Base-by-base conservation (phyloP, 2,888 invertebrate genomes). In the Drosophila putrida region DNA sequence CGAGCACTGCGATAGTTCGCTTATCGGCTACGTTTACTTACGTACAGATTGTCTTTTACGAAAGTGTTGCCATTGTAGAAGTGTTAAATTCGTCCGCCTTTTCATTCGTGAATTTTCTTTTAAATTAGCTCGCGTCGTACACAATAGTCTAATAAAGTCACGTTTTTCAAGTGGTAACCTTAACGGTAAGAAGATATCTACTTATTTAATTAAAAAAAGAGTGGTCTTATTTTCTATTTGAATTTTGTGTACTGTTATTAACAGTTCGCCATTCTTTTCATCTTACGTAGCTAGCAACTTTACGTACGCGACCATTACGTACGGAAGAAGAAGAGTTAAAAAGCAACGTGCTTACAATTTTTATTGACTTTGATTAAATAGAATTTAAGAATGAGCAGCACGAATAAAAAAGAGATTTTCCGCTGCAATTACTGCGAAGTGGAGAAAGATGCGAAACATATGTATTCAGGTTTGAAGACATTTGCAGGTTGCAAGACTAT, bases 401-500 rank as follows among this genome's bases (percentile, higher is more conserved):
- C 46, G 10, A 13, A 6, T 1, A 58, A 64, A 35, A 75, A 75
- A 8, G 39, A 35, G 1, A 0, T 28, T 25, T 6, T 69, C 10
- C 4, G 15, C 1, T 82, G 82, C 13, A 66, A 78, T 25, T 88
- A 67, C 43, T 82, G 82, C 9, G 35, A 53, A 9, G 15, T 0
- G 0, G 33, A 25, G 8, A 70, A 64, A 4, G 75, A 88, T 0
- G 5, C 27, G 1, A 71, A 5, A 6, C 28, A 44, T 3, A 50
- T 84, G 1, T 75, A 55, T 6, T 43, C 79, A 1, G 2, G 47
- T 10, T 58, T 49, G 2, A 82, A 82, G 25, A 36, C 28, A 0
- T 82, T 82, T 33, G 71, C 49, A 5, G 82, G 82, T 6, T n/a
- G 8, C 9, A 70, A 62, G 11, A 47, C 88, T 4, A 2, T 62